A percentile compares a stretch with the other conserved stretches of the same genome.
Conservation (phyloP, 2,888 invertebrate genomes). For the Phalangium opilio region DNA sequence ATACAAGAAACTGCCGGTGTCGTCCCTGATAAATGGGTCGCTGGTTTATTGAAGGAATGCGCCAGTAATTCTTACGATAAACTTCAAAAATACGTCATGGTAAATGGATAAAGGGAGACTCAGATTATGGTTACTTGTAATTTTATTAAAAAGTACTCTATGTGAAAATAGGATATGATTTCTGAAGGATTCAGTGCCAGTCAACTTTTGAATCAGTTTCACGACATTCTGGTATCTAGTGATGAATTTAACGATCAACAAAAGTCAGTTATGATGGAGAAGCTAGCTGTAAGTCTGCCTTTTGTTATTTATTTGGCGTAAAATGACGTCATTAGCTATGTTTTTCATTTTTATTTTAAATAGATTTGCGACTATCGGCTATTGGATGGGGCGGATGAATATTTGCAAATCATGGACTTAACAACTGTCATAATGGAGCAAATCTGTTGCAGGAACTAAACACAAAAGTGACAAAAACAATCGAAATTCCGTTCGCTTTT, state of each 20-base stretch:
- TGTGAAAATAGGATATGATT: constrained; percentile 48
- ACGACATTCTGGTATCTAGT: constrained; percentile 51
- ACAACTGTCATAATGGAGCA: constrained; percentile 50
- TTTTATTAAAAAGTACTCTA: too few species aligned
- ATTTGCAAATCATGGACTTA: constrained; percentile 70
- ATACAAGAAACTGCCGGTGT: constrained; percentile 73
- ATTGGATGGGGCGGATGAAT: constrained; percentile 82
- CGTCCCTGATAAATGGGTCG: constrained; percentile 57
- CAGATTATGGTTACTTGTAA: too few species aligned
- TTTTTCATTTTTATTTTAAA: too few species aligned
- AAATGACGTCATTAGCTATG: too few species aligned
- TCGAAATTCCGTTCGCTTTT: too few species aligned
- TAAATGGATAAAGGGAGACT: too few species aligned
- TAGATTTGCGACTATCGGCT: constrained; percentile 63
- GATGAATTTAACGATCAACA: constrained; percentile 58
- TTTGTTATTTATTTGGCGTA: too few species aligned
- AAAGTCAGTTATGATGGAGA: constrained; percentile 70
- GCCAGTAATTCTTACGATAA: constrained; percentile 53
- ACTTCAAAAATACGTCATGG: constrained; percentile 42
- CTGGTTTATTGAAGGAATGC: constrained; percentile 53
- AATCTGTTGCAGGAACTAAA: constrained; percentile 6
- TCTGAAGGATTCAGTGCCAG: constrained; percentile 73
- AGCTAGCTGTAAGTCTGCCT: constrained; percentile 64
- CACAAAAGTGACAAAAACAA: too few species aligned
- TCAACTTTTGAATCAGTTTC: constrained; percentile 62